Evolutionary conservation across 2,797 vertebrate genomes (phyloP).

Genomic region (Aphelocoma californica): DNA sequence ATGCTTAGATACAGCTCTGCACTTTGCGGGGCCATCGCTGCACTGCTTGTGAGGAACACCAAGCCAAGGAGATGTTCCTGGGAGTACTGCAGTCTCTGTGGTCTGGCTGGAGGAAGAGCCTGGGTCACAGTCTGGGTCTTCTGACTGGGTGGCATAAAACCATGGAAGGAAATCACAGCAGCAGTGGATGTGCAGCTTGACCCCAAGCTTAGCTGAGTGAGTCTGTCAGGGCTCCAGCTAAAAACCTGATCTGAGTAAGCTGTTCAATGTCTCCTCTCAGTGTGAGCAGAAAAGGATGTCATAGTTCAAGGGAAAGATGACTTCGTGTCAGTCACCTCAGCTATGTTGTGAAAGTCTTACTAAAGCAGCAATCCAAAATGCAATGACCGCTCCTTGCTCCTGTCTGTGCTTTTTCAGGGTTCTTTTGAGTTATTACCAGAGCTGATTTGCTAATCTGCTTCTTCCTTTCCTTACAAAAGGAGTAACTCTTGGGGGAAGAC

Average conservation of each 20-base stretch:
- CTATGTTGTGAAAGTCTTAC: neutral
- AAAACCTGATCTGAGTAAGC: neutral
- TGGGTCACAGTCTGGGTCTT: neutral
- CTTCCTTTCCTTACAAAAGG: neutral
- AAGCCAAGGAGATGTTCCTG: neutral
- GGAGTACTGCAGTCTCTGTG: neutral
- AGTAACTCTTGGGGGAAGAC: neutral
- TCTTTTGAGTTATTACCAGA: neutral
- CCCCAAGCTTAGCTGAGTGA: neutral
- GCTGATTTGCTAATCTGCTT: neutral
- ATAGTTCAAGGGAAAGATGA: neutral
- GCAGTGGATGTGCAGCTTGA: neutral
- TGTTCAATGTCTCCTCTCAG: neutral
- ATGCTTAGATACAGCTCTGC: neutral
- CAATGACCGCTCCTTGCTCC: neutral
- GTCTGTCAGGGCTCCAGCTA: neutral
- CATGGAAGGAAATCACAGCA: neutral
- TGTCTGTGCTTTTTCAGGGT: neutral
- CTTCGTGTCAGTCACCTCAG: neutral
- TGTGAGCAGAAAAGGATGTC: neutral
- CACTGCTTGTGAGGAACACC: accelerated
- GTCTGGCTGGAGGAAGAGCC: neutral
- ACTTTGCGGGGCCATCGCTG: accelerated
- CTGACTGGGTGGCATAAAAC: neutral
- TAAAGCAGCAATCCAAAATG: neutral